These are phyloP conservation scores for Holacanthus passer DNA, from an alignment of 2,113 vertebrate species.

Conservation along the genomic window DNA sequence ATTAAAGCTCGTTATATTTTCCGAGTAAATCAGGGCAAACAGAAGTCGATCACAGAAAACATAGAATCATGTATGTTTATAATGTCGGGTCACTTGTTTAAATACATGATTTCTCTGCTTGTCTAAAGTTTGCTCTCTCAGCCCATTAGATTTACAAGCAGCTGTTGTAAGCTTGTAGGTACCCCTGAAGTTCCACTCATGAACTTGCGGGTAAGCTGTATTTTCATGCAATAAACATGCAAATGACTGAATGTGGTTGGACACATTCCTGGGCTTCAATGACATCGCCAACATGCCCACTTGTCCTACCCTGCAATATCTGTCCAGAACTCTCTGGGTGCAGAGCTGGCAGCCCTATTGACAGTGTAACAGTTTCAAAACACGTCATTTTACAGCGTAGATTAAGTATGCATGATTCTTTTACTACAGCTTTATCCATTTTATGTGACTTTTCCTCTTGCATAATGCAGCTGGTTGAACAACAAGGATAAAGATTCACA, in stretches of 20 bases:
- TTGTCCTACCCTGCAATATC: conserved; percentile 77
- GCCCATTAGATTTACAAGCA: conserved; percentile 28
- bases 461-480: not conserved
- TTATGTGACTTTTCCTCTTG: not conserved
- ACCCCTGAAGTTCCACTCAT: conserved; percentile 1
- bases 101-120: conserved; percentile 61
- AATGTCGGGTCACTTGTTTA: conserved; percentile 22
- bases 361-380: conserved; percentile 63
- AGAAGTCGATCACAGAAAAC: conserved; percentile 25
- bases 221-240: conserved; percentile 74
- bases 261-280: conserved; percentile 70
- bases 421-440: not conserved
- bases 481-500: not conserved
- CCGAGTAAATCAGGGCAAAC: conserved; percentile 10
- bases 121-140: not conserved
- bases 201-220: conserved; percentile 41
- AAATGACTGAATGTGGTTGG: conserved; percentile 62
- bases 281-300: conserved; percentile 54
- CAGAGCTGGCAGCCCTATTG: conserved; percentile 68
- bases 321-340: conserved; percentile 73
- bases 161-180: conserved; percentile 14
- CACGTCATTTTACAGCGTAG: conserved; percentile 15
- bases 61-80: conserved; percentile 42
- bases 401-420: not conserved
- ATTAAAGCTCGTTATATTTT: conserved; percentile 59